Base-by-base conservation (phyloP, 2,113 vertebrate species). In the Eleginops maclovinus region DNA sequence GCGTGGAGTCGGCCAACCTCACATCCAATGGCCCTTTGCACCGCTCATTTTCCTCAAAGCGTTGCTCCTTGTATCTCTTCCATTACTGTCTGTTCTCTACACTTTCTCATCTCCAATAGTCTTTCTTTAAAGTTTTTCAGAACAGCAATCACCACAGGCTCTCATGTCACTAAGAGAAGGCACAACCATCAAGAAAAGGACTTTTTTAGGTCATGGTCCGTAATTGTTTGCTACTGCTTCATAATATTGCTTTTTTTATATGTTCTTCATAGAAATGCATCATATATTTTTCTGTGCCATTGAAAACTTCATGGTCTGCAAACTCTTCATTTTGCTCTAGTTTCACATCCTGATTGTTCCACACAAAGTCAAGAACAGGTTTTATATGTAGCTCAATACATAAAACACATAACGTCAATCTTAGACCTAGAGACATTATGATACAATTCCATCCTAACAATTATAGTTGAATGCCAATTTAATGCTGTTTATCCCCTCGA, bases 31-130 rank as follows among this genome's bases (percentile, higher is more conserved):
- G 74, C 58, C 77, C 31, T 13, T n/a, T 53, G 77, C 66, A n/a
- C 13, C 1, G 28, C 71, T 78, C 46, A 56, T 66, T 67, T 70
- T 36, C 72, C 79, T 84, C 83, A 72, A 77, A 77, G 69, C 51
- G 7, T 50, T 15, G 61, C 56, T 77, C 50, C 60, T 67, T 43
- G 22, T 28, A 11, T 58, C 44, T 19, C 56, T 28, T 41, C 58
- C 66, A 55, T 51, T 61, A 65, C 31, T 63, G 49, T 12, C 71
- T 59, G 17, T 26, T 24, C n/a, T 36, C 17, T 8, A 16, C 63
- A 46, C 60, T 64, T 31, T 41, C 28, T 50, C 44, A 11, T 17
- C 21, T 60, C 19, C 6, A 26, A 14, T 10, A 19, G 19, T 15
- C 10, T 46, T 46, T 16, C 49, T 71, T 22, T 51, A 83, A 61